Base-by-base conservation (phyloP, 2,888 invertebrate genomes). In the Drosophila meridionalis region DNA sequence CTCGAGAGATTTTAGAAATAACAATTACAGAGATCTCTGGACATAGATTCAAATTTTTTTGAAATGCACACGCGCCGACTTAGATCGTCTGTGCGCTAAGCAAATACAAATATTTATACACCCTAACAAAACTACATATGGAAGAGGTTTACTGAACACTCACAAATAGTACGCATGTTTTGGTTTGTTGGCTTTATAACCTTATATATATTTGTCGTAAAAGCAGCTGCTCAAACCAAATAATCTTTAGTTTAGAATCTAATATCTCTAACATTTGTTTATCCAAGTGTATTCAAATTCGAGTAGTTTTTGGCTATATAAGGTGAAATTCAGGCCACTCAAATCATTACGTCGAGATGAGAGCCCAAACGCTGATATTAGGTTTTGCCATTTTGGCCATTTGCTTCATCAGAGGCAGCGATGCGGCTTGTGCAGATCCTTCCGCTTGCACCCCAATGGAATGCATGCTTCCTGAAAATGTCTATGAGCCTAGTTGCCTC, bases 401-500 rank as follows among this genome's bases (percentile, higher is more conserved):
- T 63, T 38, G 36, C 63, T 14, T 38, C 4, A 11, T 38, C 7
- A 30, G 36, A 14, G 47, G 26, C 58, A 26, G 47, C 47, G 6
- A 47, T 20, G 63, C 20, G 12, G 20, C 0, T 4, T 63, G 58
- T 47, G 0, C 4, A 4, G 6, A 0, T 11, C 2, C 20, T 1
- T 0, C 0, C 0, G 0, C 0, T 0, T 63, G 63, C 28, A 57
- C 63, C 2, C 0, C 4, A 14, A 0, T 0, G 0, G 47, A 63
- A 11, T 64, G 63, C 2, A 0, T 0, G 7, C 0, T 0, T 30
- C 0, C 26, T 2, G 0, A 0, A 3, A 48, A 65, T 36, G 6
- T 12, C 1, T 1, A 0, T 1, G 48, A 28, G 0, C 0, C 0
- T 0, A 42, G 40, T 34, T 63, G 14, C 28, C 11, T 8, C 26